These are phyloP conservation scores for Ciconia stormi DNA, from an alignment of 2,113 vertebrate genomes.

Conservation along the genomic window DNA sequence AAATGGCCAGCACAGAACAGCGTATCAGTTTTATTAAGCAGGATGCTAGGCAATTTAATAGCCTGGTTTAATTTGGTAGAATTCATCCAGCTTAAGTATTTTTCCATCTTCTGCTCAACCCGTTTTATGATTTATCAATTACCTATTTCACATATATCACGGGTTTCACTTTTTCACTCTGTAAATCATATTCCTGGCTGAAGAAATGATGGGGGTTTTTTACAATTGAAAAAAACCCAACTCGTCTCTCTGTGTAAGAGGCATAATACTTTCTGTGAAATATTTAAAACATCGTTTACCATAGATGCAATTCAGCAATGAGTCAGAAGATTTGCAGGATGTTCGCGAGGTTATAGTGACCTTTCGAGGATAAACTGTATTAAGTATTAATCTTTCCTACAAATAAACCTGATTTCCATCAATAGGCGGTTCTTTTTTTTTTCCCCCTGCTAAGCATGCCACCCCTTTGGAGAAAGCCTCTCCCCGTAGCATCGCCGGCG, in stretches of 20 bases:
- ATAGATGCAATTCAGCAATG: not conserved
- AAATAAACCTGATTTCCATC: not conserved
- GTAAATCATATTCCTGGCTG: constrained; percentile 9
- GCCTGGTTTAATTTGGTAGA: not conserved
- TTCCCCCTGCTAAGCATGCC: not conserved
- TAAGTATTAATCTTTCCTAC: not conserved
- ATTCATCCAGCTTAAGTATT: not conserved
- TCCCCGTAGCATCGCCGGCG: fast-evolving
- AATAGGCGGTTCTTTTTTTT: not conserved
- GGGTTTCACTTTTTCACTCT: not conserved
- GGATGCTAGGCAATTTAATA: constrained; percentile 39
- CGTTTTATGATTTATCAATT: constrained; percentile 35
- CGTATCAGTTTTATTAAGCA: constrained; percentile 32
- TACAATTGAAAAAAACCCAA: not conserved
- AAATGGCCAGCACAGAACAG: not conserved
- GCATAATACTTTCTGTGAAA: not conserved
- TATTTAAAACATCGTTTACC: not conserved
- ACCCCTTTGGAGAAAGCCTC: not conserved
- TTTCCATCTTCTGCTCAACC: constrained; percentile 22
- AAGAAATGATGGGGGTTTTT: not conserved
- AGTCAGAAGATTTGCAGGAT: not conserved
- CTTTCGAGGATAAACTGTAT: not conserved
- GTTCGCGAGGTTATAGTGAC: not conserved
- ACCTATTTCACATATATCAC: not conserved
- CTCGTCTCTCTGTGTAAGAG: not conserved